These are phyloP conservation scores for Thereva unica DNA, from an alignment of 2,888 invertebrate genomes.

Conservation along the genomic window DNA sequence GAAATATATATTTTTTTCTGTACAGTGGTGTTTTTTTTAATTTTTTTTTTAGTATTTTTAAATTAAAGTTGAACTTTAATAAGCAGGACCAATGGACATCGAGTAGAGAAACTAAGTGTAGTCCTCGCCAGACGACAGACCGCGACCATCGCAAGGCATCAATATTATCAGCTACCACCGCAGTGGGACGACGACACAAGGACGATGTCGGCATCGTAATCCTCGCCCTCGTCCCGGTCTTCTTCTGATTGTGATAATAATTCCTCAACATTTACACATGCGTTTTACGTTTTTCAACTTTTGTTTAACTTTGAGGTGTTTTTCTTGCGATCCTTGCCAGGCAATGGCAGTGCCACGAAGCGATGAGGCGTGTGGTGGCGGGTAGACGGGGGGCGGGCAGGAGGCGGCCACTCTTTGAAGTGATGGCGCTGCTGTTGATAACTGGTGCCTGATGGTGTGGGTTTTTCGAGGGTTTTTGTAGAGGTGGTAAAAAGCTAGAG, in stretches of 20 bases:
- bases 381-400: too few relatives aligned
- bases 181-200: constrained; percentile 11
- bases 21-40: too few relatives aligned
- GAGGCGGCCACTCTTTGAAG: too few relatives aligned
- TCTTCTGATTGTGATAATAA: constrained; percentile 26
- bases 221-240: constrained; percentile 3
- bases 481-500: too few relatives aligned
- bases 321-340: constrained; percentile 15
- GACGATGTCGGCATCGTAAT: background rate
- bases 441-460: too few relatives aligned
- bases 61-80: too few relatives aligned
- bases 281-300: constrained; percentile 34
- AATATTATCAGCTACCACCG: background rate
- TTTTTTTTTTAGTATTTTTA: too few relatives aligned
- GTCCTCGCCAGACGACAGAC: background rate
- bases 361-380: too few relatives aligned
- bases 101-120: background rate
- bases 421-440: too few relatives aligned
- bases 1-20: too few relatives aligned
- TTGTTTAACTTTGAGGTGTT: constrained; percentile 30
- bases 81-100: background rate
- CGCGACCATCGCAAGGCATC: background rate
- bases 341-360: background rate
- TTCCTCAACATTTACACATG: constrained; percentile 30
- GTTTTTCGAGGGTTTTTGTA: too few relatives aligned